Conservation (phyloP, 1,140 invertebrate species). For the Nomia melanderi region DNA sequence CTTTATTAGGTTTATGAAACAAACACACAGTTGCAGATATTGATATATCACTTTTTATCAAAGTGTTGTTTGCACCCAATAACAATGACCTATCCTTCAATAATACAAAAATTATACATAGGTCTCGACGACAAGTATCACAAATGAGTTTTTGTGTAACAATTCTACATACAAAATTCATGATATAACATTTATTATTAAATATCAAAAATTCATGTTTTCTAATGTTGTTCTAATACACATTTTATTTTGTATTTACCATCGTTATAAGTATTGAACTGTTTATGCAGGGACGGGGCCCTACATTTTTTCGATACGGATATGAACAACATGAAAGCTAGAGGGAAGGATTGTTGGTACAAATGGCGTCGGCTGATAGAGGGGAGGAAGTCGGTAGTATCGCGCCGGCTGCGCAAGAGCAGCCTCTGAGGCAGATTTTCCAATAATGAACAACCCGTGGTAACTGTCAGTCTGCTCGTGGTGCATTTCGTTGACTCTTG, state of each 20-base stretch:
- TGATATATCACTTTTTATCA: not conserved
- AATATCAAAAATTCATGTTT: not conserved
- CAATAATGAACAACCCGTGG: slow-evolving; percentile 67
- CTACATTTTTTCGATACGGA: not conserved
- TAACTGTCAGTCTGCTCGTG: slow-evolving; percentile 68
- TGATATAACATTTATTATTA: not conserved
- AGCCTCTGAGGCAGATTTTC: slow-evolving; percentile 56
- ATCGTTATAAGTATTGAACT: not conserved
- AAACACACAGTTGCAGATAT: not conserved
- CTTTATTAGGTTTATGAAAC: too few species aligned
- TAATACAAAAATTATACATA: too few species aligned
- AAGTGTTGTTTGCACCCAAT: not conserved
- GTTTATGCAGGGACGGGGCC: not conserved
- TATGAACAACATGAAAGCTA: not conserved
- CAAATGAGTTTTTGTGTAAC: not conserved
- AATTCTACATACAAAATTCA: not conserved
- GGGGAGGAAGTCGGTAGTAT: slow-evolving; percentile 60
- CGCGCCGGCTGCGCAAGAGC: slow-evolving; percentile 69
- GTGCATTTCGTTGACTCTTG: slow-evolving; percentile 62
- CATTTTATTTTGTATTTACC: not conserved
- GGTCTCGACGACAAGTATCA: not conserved
- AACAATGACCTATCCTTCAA: not conserved
- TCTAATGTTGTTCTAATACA: not conserved
- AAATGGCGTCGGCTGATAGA: slow-evolving; percentile 42
- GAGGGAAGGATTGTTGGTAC: slow-evolving; percentile 21